Evolutionary conservation across 2,113 vertebrate genomes (phyloP).

Genomic region (Colinus virginianus): DNA sequence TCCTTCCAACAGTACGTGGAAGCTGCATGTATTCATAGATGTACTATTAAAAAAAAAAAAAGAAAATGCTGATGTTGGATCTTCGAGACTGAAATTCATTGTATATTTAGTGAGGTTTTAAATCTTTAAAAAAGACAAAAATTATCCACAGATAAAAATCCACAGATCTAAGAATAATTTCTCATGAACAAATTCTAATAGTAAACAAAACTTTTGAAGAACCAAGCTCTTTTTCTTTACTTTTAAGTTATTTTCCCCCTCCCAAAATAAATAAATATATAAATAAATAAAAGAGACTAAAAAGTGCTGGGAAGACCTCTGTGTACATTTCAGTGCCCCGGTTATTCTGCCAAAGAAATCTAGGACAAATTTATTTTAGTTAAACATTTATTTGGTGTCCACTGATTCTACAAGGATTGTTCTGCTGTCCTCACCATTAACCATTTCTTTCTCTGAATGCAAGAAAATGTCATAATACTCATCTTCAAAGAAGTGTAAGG

Average conservation of each 20-base stretch:
- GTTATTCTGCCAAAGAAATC: conserved; percentile 60
- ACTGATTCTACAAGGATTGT: conserved; percentile 48
- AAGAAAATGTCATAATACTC: background rate
- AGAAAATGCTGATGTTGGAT: background rate
- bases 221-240: background rate
- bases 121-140: background rate
- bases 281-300: background rate
- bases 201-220: background rate
- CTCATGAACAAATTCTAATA: background rate
- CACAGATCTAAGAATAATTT: background rate
- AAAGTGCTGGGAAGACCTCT: conserved; percentile 43
- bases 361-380: conserved; percentile 74
- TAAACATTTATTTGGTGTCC: conserved; percentile 58
- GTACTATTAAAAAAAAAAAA: background rate
- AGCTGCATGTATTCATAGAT: background rate
- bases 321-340: conserved; percentile 54
- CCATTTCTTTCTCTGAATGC: conserved; percentile 41
- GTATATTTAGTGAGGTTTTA: background rate
- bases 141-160: no score
- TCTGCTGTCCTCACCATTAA: conserved; percentile 47
- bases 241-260: conserved; percentile 1
- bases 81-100: background rate
- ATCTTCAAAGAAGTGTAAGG: background rate
- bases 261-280: background rate
- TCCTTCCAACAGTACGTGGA: background rate